Conservation (phyloP, 2,888 invertebrate genomes). For the Xestoiulus laeticollis region DNA sequence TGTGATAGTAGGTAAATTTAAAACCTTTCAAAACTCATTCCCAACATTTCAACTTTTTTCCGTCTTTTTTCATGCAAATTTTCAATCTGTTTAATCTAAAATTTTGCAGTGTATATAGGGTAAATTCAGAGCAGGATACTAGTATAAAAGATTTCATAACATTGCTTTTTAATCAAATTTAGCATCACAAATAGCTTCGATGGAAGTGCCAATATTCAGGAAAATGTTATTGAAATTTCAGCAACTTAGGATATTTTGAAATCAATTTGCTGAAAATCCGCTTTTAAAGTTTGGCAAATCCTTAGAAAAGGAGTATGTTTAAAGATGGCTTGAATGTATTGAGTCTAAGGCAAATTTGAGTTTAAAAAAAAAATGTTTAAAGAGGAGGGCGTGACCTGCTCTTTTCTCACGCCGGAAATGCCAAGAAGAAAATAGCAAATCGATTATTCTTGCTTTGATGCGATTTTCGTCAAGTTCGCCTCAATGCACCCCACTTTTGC, state of each 20-base stretch:
- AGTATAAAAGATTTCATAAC: background rate
- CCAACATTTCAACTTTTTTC: too few relatives aligned
- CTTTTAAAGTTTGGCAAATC: slow-evolving; percentile 16
- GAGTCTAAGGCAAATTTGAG: background rate
- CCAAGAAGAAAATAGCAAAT: background rate
- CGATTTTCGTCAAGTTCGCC: background rate
- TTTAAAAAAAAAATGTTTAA: background rate
- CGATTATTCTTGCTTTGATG: slow-evolving; percentile 5
- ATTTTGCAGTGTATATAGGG: too few relatives aligned
- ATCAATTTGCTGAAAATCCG: background rate
- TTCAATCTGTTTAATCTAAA: too few relatives aligned
- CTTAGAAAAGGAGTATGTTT: background rate
- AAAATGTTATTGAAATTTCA: slow-evolving; percentile 7
- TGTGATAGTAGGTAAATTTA: too few relatives aligned
- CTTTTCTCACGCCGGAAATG: background rate
- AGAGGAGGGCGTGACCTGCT: slow-evolving; percentile 10
- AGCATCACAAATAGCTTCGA: background rate
- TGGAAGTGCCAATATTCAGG: background rate
- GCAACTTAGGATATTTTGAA: background rate
- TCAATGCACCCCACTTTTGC: slow-evolving; percentile 4
- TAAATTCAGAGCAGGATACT: too few relatives aligned
- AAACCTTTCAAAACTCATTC: too few relatives aligned
- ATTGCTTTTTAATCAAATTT: slow-evolving; percentile 1
- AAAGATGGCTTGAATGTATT: background rate
- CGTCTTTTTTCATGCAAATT: too few relatives aligned